Evolutionary conservation across 2,888 invertebrate species (phyloP).

Genomic region (Piscicola geometra): DNA sequence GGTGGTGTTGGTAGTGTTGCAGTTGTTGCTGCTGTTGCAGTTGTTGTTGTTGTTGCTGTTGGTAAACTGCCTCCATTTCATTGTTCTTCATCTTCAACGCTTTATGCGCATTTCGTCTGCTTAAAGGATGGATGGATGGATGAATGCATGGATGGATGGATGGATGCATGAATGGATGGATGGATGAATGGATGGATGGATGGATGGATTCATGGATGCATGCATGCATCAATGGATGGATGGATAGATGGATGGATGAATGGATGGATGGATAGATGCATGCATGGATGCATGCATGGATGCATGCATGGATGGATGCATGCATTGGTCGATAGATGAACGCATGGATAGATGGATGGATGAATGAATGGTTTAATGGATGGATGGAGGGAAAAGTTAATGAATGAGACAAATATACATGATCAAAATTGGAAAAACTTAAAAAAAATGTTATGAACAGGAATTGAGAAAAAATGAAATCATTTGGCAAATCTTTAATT

Average conservation of each 20-base stretch:
- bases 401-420: not conserved
- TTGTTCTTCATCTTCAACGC: not conserved
- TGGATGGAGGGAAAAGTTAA: not conserved
- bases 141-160: not conserved
- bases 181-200: not conserved
- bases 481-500: too few species aligned
- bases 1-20: not conserved
- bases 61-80: not conserved
- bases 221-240: not conserved
- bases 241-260: not conserved
- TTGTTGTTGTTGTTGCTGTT: conserved; percentile 22
- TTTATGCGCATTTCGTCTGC: conserved; percentile 8
- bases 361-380: not conserved
- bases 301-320: too few species aligned
- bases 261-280: not conserved
- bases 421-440: not conserved
- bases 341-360: not conserved
- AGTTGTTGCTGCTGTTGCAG: not conserved
- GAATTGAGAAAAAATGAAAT: too few species aligned
- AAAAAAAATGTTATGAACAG: not conserved
- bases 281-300: too few species aligned
- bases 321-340: too few species aligned
- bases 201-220: not conserved
- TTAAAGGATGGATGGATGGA: not conserved
- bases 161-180: not conserved